Base-by-base conservation (phyloP, 2,113 vertebrate species). In the Macquaria australasica region DNA sequence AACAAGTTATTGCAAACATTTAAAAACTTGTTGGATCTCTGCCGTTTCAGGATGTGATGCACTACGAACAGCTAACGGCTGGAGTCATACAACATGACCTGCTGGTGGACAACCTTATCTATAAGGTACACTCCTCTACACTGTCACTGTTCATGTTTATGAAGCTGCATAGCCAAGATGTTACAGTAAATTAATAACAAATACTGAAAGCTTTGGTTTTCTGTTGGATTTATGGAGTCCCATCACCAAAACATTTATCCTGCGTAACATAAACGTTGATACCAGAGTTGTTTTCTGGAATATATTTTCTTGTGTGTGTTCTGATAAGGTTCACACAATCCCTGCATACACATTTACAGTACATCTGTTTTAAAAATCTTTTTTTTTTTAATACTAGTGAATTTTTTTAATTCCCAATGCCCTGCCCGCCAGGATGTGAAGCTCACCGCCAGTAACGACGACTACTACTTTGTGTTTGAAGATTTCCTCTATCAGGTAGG, bases 381-480 rank as follows among this genome's bases (percentile, higher is more conserved):
- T 11, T 1, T 64, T 1, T 12, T 23, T 64, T 64, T 41, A 23
- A 64, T 11, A 12, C 9, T 2, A 8, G 9, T 55, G 21, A 11
- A 41, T 14, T 3, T 7, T 53, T 37, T 63, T 1, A 25, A 25
- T 68, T 58, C 5, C 8, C 25, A 74, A 11, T 50, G 1, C 23
- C 18, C 5, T 48, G 18, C 9, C 45, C 75, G 0, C 6, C 89
- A 99, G 98, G 98, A 99, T 91, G 98, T 99, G 86, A 99, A 99
- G 91, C 96, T 99, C 86, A 99, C 98, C 8, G 98, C 98, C 88
- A 99, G 97, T 91, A 99, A 99, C 0, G 98, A 99, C 74, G 98
- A 99, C 94, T 98, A 99, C 91, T 99, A 99, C 95, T 99, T 99
- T 96, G 98, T 99, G 75, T 99, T 99, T 97, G 98, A 99, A 94